Conservation (phyloP, 1,140 invertebrate species). For the Melitaea cinxia region DNA sequence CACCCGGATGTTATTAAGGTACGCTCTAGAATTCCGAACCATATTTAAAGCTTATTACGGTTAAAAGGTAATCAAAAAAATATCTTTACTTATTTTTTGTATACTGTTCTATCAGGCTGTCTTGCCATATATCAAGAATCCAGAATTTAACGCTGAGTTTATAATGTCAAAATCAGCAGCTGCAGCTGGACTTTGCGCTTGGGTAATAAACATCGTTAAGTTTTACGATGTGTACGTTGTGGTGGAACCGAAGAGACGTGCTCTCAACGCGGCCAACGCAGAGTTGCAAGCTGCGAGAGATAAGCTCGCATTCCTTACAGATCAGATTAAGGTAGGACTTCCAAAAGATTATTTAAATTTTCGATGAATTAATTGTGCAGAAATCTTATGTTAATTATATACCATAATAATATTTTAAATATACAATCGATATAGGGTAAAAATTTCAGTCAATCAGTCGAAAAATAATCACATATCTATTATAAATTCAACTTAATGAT, state of each 20-base stretch:
- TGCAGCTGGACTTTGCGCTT: conserved; percentile 95
- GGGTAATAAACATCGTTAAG: conserved; percentile 96
- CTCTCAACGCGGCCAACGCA: conserved; percentile 91
- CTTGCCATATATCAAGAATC: conserved; percentile 81
- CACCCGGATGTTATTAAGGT: conserved; percentile 92
- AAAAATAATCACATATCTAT: too few relatives aligned
- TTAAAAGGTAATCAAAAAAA: too few relatives aligned
- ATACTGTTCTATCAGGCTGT: conserved; percentile 53
- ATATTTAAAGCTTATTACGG: too few relatives aligned
- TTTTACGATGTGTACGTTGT: conserved; percentile 96
- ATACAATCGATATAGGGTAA: too few relatives aligned
- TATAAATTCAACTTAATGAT: conserved; percentile 24
- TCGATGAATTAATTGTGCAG: too few relatives aligned
- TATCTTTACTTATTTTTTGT: neutral
- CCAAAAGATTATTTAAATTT: too few relatives aligned
- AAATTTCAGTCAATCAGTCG: too few relatives aligned
- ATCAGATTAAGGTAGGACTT: conserved; percentile 68
- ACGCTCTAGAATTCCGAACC: too few relatives aligned
- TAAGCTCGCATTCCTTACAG: conserved; percentile 85
- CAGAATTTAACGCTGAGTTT: conserved; percentile 93
- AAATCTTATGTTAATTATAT: too few relatives aligned
- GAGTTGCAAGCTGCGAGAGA: conserved; percentile 91
- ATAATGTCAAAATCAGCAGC: conserved; percentile 93
- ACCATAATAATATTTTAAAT: too few relatives aligned
- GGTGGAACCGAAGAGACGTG: conserved; percentile 94